These are phyloP conservation scores for Conops quadrifasciatus DNA, from an alignment of 2,888 invertebrate genomes.

Conservation along the genomic window DNA sequence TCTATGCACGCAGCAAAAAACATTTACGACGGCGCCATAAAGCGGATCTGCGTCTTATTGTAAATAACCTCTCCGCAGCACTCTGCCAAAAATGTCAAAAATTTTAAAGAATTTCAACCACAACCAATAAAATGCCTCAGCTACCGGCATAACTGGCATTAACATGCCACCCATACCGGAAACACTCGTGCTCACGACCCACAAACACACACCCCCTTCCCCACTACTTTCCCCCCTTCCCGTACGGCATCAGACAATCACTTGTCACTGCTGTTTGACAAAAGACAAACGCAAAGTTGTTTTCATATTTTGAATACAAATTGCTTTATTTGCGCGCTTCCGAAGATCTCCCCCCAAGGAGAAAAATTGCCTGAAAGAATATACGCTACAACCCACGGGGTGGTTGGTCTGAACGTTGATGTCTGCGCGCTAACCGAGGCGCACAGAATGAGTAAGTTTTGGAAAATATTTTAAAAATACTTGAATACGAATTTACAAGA, in stretches of 20 bases:
- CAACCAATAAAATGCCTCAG: constrained; percentile 46
- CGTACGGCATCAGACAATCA: constrained; percentile 36
- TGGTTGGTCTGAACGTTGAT: background rate
- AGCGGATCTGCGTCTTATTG: constrained; percentile 32
- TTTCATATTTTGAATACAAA: constrained; percentile 65
- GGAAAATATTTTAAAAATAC: constrained; percentile 30
- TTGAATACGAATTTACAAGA: constrained; percentile 19
- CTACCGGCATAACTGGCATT: constrained; percentile 38
- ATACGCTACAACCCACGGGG: constrained; percentile 9
- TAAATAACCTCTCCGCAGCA: constrained; percentile 32
- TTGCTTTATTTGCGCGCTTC: constrained; percentile 56
- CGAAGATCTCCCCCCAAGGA: constrained; percentile 1
- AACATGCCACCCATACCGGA: background rate
- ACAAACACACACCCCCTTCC: constrained; percentile 5
- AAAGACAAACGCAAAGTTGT: constrained; percentile 49
- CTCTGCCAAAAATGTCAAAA: constrained; percentile 42
- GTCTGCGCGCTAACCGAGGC: background rate
- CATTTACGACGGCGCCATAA: constrained; percentile 41
- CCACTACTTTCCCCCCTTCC: constrained; percentile 11
- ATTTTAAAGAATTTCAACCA: constrained; percentile 45
- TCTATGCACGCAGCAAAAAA: background rate
- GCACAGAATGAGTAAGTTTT: constrained; percentile 13
- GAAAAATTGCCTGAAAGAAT: background rate
- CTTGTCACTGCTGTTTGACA: constrained; percentile 41
- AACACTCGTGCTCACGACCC: background rate